Base-by-base conservation (phyloP, 2,888 invertebrate genomes). In the Euzetes globulus region DNA sequence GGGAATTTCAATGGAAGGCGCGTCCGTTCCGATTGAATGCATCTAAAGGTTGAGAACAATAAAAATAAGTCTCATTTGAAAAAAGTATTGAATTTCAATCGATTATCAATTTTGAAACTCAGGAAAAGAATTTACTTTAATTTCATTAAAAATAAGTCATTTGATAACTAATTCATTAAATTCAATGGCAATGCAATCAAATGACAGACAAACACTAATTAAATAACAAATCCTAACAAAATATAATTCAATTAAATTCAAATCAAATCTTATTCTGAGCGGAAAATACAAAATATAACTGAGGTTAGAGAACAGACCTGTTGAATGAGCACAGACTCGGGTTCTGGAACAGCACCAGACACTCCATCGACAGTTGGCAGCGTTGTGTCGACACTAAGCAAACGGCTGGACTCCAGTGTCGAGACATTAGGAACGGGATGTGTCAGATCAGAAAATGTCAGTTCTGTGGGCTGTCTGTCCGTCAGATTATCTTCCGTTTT, bases 391-490 rank as follows among this genome's bases (percentile, higher is more conserved):
- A 33, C 65, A 37, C 33, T 5, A 1, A 65, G 7, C 13, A 37
- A n/a, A 6, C 65, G 58, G 37, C 37, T 65, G 5, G 65, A 65
- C n/a, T 65, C 65, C 1, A 65, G 65, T 29, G 65, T 37, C 5
- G 65, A 65, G 2, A 65, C 41, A 19, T 65, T 65, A 11, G 65
- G 65, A n/a, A 65, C 65, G 37, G 65, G 65, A 37, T 37, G 65
- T 19, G 19, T 65, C 65, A 65, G 65, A 41, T 65, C 65, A n/a
- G 65, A 65, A 41, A 65, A 65, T 17, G 65, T 65, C 15, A 65
- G 65, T n/a, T 65, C 37, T n/a, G 65, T 65, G 2, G 58, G 58
- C 41, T 33, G 65, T 7, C 19, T n/a, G 11, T 33, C n/a, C 7
- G 37, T 19, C n/a, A 65, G n/a, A 29, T 13, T 60, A 25, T 65